phyloP scores from a whole-genome alignment of 1,140 invertebrate genomes.

The Eurosta solidaginis region DNA sequence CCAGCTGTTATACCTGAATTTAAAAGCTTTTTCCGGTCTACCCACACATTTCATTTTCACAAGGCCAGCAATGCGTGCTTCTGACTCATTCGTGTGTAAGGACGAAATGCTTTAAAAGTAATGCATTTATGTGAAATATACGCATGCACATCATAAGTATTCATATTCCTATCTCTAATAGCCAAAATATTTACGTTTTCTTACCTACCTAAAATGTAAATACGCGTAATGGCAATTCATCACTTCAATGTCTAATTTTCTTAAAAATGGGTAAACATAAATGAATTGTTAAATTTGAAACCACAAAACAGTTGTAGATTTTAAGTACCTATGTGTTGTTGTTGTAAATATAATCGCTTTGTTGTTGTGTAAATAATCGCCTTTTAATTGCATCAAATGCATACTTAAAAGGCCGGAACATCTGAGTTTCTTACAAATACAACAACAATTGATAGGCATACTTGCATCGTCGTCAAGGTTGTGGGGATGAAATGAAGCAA shows the following conservation, averaged over 20 bases:
- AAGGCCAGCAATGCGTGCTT: too few relatives aligned
- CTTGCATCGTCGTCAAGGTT: too few relatives aligned
- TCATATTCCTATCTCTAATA: not conserved
- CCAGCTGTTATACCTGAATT: too few relatives aligned
- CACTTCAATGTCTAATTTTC: not conserved
- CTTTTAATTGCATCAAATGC: conserved; percentile 46
- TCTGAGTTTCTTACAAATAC: conserved; percentile 29
- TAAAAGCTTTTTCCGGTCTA: too few relatives aligned
- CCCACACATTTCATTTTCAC: too few relatives aligned
- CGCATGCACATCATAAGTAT: not conserved
- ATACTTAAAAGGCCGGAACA: conserved; percentile 36
- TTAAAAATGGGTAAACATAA: conserved; percentile 19
- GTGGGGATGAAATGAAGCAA: conserved; percentile 20
- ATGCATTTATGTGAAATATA: not conserved
- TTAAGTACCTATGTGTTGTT: too few relatives aligned
- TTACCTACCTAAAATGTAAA: not conserved
- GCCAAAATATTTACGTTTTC: conserved; percentile 21
- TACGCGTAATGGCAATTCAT: not conserved
- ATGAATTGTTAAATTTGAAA: conserved; percentile 10
- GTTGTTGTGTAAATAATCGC: conserved; percentile 40
- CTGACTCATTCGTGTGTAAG: too few relatives aligned
- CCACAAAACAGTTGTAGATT: not conserved
- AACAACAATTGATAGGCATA: not conserved
- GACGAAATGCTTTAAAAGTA: not conserved
- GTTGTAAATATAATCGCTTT: not conserved